phyloP scores from a whole-genome alignment of 2,113 vertebrate species.

The Siniperca knerii region DNA sequence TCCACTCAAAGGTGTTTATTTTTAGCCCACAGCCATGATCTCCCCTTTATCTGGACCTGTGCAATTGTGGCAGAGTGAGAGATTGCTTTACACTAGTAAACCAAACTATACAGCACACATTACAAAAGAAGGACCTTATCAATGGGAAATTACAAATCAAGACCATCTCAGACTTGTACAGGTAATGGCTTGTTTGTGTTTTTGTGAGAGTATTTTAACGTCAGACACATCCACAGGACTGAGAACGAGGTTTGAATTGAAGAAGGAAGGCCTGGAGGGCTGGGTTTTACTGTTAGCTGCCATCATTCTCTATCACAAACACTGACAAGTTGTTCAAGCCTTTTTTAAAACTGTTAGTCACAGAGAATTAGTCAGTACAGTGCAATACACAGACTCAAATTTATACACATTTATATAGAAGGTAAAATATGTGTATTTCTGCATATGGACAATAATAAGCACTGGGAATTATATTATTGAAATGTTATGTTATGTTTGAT shows the following conservation, averaged over 20 bases:
- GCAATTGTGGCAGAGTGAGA: conserved; percentile 81
- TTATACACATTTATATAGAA: not conserved
- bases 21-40: conserved; percentile 90
- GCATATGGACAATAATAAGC: not conserved
- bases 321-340: not conserved
- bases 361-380: not conserved
- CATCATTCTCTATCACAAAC: not conserved
- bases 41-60: conserved; percentile 82
- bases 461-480: not conserved
- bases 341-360: not conserved
- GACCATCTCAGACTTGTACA: conserved; percentile 96
- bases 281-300: not conserved
- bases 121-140: conserved; percentile 63
- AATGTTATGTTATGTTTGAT: conserved; percentile 13
- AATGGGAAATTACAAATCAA: conserved; percentile 99
- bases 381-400: not conserved
- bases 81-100: conserved; percentile 78
- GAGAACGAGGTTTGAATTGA: not conserved
- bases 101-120: conserved; percentile 60
- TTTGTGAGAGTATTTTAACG: not conserved
- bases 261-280: not conserved
- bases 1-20: conserved; percentile 89
- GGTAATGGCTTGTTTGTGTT: conserved; percentile 84
- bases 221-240: not conserved
- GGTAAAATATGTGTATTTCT: not conserved